A percentile compares a stretch with the other conserved stretches of the same genome.
Conservation (phyloP, 2,888 invertebrate species). For the Catocala fraxini region DNA sequence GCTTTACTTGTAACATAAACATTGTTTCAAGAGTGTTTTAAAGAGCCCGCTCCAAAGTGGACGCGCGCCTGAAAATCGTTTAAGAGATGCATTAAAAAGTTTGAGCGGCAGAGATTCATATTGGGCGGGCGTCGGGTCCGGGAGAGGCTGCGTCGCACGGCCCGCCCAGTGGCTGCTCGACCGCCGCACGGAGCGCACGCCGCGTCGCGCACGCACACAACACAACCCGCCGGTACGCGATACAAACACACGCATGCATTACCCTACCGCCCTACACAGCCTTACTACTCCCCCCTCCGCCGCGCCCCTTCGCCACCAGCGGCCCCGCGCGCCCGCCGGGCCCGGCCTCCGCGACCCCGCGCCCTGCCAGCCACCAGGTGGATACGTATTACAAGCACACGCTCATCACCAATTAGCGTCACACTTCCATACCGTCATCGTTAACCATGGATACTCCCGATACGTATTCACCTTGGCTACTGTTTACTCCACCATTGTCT, state of each 20-base stretch:
- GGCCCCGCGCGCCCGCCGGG: conserved; percentile 10
- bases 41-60: conserved; percentile 13
- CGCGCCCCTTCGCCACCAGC: conserved; percentile 23
- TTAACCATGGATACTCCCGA: conserved; percentile 41
- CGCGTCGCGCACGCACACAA: conserved; percentile 75
- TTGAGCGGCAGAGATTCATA: conserved; percentile 56
- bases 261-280: conserved; percentile 45
- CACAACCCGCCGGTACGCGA: conserved; percentile 84
- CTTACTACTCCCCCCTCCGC: conserved; percentile 26
- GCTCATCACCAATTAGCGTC: conserved; percentile 53
- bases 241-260: conserved; percentile 74
- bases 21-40: conserved; percentile 18
- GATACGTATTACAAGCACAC: conserved; percentile 71
- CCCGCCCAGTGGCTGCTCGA: conserved; percentile 78
- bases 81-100: conserved; percentile 66
- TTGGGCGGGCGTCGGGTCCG: conserved; percentile 71
- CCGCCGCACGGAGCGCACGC: conserved; percentile 84
- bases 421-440: conserved; percentile 40
- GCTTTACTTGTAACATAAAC: conserved; percentile 1
- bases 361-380: conserved; percentile 57
- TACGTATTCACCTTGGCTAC: conserved; percentile 53
- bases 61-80: conserved; percentile 28
- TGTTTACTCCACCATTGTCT: conserved; percentile 36
- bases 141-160: conserved; percentile 69
- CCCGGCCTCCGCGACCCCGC: conserved; percentile 36